phyloP scores from a whole-genome alignment of 2,113 vertebrate species.

The Epinephelus cyanopodus region DNA sequence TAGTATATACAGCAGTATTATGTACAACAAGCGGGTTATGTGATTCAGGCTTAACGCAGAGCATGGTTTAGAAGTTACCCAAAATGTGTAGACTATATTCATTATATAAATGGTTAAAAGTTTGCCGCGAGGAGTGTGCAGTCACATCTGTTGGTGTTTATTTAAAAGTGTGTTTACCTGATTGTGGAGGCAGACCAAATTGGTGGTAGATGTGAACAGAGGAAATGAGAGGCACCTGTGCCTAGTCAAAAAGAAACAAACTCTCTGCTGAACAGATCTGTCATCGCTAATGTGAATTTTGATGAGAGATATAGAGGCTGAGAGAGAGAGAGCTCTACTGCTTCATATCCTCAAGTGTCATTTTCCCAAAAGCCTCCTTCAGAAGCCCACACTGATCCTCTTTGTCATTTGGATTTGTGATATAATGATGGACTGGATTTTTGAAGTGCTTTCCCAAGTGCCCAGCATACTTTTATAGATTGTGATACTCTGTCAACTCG shows the following conservation, averaged over 20 bases:
- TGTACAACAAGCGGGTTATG: background rate
- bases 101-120: slow-evolving; percentile 6
- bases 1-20: background rate
- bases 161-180: slow-evolving; percentile 9
- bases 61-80: background rate
- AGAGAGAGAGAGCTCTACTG: slow-evolving; percentile 20
- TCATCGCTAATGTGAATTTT: slow-evolving; percentile 52
- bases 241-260: background rate
- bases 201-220: slow-evolving; percentile 6
- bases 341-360: slow-evolving; percentile 70
- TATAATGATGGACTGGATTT: slow-evolving; percentile 55
- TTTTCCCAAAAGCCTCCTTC: slow-evolving; percentile 66
- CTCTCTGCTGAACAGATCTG: slow-evolving; percentile 38
- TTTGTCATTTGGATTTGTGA: slow-evolving; percentile 60
- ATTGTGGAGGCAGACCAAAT: slow-evolving; percentile 16
- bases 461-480: slow-evolving; percentile 45
- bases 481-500: slow-evolving; percentile 33
- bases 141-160: slow-evolving; percentile 21
- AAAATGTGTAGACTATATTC: background rate
- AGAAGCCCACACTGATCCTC: slow-evolving; percentile 70
- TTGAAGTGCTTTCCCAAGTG: slow-evolving; percentile 55
- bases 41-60: background rate
- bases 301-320: slow-evolving; percentile 25
- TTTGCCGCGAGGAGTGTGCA: background rate
- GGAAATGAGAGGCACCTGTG: slow-evolving; percentile 30